These are phyloP conservation scores for Charaxes varanes DNA, from an alignment of 1,140 invertebrate species.

Conservation along the genomic window DNA sequence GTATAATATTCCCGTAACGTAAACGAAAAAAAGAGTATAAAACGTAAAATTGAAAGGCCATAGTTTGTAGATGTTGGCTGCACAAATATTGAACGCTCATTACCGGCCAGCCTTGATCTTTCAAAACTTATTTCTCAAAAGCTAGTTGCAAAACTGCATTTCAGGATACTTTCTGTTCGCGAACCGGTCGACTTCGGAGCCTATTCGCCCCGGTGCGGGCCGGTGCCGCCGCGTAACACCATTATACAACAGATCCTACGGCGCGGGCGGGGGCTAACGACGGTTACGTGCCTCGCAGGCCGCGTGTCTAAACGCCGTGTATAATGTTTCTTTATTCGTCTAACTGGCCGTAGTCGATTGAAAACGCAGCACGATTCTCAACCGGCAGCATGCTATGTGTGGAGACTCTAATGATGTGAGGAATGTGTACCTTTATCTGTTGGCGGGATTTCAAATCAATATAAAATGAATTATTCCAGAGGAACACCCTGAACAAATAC, in stretches of 20 bases:
- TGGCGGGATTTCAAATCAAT: too few relatives aligned
- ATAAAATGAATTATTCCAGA: too few relatives aligned
- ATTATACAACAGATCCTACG: constrained; percentile 63
- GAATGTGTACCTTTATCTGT: too few relatives aligned
- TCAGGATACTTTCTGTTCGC: constrained; percentile 7
- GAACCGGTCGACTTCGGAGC: constrained; percentile 45
- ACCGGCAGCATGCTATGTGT: neutral
- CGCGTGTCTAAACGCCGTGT: constrained; percentile 26
- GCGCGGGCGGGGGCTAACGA: constrained; percentile 39
- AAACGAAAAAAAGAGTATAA: neutral
- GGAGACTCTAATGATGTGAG: too few relatives aligned
- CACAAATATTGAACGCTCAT: constrained; percentile 7
- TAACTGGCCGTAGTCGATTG: constrained; percentile 20
- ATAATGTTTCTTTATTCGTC: constrained; percentile 26
- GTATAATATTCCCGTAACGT: too few relatives aligned
- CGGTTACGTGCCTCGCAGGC: constrained; percentile 42
- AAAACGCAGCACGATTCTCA: constrained; percentile 19
- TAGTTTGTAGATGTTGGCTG: too few relatives aligned
- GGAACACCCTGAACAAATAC: too few relatives aligned
- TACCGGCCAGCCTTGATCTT: constrained; percentile 8
- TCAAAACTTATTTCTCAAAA: constrained; percentile 1
- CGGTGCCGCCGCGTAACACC: constrained; percentile 37
- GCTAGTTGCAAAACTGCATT: constrained; percentile 1
- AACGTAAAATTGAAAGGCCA: constrained; percentile 5
- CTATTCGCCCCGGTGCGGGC: constrained; percentile 42